These are phyloP conservation scores for Drosophila lacertosa DNA, from an alignment of 1,140 invertebrate species.

Conservation along the genomic window DNA sequence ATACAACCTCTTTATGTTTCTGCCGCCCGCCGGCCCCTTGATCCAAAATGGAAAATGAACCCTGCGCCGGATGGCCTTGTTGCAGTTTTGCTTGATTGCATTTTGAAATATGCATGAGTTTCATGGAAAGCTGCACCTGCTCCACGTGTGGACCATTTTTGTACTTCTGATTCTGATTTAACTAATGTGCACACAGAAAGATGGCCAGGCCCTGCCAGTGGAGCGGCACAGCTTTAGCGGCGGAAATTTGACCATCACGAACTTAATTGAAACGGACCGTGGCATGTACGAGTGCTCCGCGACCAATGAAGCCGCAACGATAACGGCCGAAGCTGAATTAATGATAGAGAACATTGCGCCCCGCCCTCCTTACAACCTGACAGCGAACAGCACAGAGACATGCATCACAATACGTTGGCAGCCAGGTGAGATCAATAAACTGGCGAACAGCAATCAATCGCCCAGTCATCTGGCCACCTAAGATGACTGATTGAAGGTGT, in stretches of 20 bases:
- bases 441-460: too few relatives aligned
- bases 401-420: constrained; percentile 94
- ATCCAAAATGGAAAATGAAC: constrained; percentile 9
- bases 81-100: constrained; percentile 68
- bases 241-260: constrained; percentile 94
- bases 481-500: too few relatives aligned
- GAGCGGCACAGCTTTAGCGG: constrained; percentile 89
- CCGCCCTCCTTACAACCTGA: constrained; percentile 95
- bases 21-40: neutral
- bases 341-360: constrained; percentile 94
- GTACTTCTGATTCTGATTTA: constrained; percentile 26
- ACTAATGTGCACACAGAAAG: constrained; percentile 86
- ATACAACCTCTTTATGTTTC: neutral
- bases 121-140: constrained; percentile 10
- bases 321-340: constrained; percentile 93
- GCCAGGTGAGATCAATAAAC: constrained; percentile 86
- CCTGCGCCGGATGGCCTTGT: neutral
- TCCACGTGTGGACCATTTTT: constrained; percentile 1
- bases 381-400: constrained; percentile 90
- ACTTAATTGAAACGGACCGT: constrained; percentile 93
- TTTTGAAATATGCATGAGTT: constrained; percentile 66
- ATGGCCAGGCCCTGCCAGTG: constrained; percentile 89
- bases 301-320: constrained; percentile 95
- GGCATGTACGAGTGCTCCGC: constrained; percentile 96
- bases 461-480: too few relatives aligned